These are phyloP conservation scores for Andrena bicolor DNA, from an alignment of 2,888 invertebrate species.

Conservation along the genomic window DNA sequence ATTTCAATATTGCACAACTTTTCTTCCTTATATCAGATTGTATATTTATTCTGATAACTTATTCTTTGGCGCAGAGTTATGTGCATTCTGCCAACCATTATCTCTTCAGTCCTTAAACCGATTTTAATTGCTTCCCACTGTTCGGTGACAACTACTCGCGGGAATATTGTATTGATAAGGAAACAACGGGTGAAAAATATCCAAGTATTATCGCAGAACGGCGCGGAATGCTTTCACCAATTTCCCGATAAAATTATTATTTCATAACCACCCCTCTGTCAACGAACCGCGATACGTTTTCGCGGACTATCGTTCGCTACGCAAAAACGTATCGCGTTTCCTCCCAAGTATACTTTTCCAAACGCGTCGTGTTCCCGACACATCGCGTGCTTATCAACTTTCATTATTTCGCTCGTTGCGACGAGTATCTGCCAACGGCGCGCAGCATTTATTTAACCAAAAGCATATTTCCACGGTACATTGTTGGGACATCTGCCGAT, in stretches of 20 bases:
- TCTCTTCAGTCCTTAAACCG: too few species aligned
- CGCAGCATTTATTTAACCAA: not conserved
- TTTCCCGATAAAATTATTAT: slow-evolving; percentile 6
- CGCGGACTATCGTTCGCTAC: slow-evolving; percentile 20
- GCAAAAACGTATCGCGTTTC: slow-evolving; percentile 46
- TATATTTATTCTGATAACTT: too few species aligned
- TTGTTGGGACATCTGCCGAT: not conserved
- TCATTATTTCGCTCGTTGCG: not conserved
- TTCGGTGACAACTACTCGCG: too few species aligned
- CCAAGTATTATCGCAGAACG: not conserved
- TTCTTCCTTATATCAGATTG: too few species aligned
- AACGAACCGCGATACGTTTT: slow-evolving; percentile 13
- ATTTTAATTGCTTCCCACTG: too few species aligned
- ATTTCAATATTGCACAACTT: too few species aligned
- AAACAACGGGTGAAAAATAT: not conserved
- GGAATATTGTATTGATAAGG: too few species aligned
- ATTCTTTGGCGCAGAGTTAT: too few species aligned
- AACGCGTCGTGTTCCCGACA: slow-evolving; percentile 6
- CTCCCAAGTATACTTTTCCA: slow-evolving; percentile 17
- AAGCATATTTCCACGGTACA: not conserved
- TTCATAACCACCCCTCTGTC: not conserved
- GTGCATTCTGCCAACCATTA: too few species aligned
- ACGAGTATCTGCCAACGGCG: not conserved
- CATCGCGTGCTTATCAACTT: not conserved
- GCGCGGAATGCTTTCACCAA: not conserved